Conservation (phyloP, 2,888 invertebrate species). For the Chrysopilus asiliformis region DNA sequence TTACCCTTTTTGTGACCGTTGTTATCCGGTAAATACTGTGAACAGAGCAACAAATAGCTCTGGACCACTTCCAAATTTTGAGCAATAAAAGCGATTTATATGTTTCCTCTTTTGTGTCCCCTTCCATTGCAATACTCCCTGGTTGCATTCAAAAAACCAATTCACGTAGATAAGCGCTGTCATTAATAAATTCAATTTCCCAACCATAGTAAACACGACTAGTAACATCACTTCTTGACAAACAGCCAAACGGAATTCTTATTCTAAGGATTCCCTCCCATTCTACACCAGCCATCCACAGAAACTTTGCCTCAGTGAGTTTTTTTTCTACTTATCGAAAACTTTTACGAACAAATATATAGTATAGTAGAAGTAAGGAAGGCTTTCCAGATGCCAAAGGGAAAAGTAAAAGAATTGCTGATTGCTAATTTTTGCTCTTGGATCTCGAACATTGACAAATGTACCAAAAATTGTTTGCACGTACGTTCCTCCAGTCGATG, state of each 20-base stretch:
- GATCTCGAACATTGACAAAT: constrained; percentile 10
- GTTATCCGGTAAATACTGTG: constrained; percentile 7
- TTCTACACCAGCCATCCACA: too few species aligned
- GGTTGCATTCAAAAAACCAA: constrained; percentile 2
- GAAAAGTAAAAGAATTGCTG: constrained; percentile 10
- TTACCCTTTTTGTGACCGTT: constrained; percentile 12
- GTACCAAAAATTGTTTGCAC: constrained; percentile 10
- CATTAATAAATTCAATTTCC: constrained; percentile 20
- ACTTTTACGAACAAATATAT: too few species aligned
- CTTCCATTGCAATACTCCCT: constrained; percentile 2
- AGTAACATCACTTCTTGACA: neutral
- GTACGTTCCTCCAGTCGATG: too few species aligned
- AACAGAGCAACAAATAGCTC: constrained; percentile 28
- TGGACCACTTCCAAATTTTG: constrained; percentile 22
- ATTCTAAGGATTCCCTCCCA: too few species aligned
- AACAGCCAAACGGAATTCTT: too few species aligned
- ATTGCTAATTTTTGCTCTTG: constrained; percentile 10
- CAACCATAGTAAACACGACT: neutral
- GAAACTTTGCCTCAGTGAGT: too few species aligned
- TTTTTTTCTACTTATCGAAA: too few species aligned
- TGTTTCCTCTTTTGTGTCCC: constrained; percentile 5
- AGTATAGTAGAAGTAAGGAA: too few species aligned
- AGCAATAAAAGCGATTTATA: constrained; percentile 12
- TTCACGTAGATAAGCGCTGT: constrained; percentile 17
- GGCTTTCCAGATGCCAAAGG: too few species aligned